Conservation (phyloP, 2,797 vertebrate species). For the Pipistrellus pipistrellus region DNA sequence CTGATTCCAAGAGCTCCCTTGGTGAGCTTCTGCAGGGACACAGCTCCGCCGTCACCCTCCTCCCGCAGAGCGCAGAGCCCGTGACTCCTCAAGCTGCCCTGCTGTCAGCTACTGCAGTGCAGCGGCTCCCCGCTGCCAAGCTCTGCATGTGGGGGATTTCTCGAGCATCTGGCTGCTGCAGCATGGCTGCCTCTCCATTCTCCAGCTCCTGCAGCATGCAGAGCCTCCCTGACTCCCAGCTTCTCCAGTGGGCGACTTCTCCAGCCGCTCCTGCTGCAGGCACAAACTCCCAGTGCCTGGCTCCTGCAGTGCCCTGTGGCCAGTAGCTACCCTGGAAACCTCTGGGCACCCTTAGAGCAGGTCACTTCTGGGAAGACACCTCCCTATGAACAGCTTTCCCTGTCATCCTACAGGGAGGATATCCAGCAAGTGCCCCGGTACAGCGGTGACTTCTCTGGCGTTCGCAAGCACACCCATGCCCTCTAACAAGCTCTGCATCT, state of each 20-base stretch:
- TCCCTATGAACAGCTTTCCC: neutral
- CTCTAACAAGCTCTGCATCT: neutral
- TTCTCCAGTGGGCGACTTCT: neutral
- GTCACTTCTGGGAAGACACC: neutral
- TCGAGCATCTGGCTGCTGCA: neutral
- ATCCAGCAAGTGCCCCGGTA: neutral
- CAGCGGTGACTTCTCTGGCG: neutral
- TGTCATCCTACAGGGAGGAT: neutral
- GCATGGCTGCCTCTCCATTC: neutral
- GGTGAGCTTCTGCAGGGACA: neutral
- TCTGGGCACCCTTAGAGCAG: neutral
- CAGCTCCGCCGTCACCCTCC: neutral
- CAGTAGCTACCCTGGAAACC: neutral
- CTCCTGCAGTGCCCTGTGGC: neutral
- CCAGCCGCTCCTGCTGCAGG: neutral
- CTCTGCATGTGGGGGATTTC: neutral
- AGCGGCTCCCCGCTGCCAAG: neutral
- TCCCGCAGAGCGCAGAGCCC: neutral
- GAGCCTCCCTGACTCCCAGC: neutral
- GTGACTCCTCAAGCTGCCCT: neutral
- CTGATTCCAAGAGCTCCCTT: neutral
- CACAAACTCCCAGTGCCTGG: neutral
- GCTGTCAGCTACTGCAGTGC: neutral
- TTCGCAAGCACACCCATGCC: neutral
- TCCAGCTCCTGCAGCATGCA: rapidly evolving